phyloP scores from a whole-genome alignment of 2,113 vertebrate species.

The Ancistrus triradiatus region DNA sequence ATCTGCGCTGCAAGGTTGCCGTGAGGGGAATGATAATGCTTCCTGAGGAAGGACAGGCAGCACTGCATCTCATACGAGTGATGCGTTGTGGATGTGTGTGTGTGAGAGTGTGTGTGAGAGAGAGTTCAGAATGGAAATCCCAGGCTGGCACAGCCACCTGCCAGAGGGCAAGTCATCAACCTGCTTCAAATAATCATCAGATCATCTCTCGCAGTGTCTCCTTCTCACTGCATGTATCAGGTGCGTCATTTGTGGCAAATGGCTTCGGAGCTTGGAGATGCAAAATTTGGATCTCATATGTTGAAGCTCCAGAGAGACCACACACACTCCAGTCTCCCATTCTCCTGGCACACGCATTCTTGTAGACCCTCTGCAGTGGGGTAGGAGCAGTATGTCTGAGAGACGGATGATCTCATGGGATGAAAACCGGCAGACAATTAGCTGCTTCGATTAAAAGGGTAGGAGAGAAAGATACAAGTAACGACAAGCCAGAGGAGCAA shows the following conservation, averaged over 20 bases:
- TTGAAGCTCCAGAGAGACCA: not conserved
- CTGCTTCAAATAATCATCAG: not conserved
- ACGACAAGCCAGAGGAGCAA: no score
- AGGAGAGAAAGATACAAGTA: no score
- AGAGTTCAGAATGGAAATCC: constrained; percentile 4
- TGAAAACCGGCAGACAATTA: not conserved
- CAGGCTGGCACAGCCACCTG: constrained; percentile 25
- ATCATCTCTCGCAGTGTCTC: constrained; percentile 6
- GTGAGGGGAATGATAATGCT: constrained; percentile 60
- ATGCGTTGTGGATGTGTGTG: constrained; percentile 3
- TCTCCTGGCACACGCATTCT: constrained; percentile 6
- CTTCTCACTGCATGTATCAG: not conserved
- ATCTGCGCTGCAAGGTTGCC: constrained; percentile 52
- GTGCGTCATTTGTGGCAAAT: no score
- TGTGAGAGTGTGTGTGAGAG: constrained; percentile 4
- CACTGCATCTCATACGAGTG: not conserved
- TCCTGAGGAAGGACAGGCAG: constrained; percentile 38
- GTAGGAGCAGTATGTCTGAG: constrained; percentile 12
- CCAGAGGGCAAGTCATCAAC: constrained; percentile 13
- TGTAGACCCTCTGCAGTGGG: constrained; percentile 25
- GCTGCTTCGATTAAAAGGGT: not conserved
- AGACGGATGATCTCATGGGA: not conserved
- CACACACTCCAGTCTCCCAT: not conserved
- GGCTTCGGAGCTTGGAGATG: no score
- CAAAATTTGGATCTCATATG: no score